phyloP scores from a whole-genome alignment of 2,797 vertebrate species.

The Rhinella marina region DNA sequence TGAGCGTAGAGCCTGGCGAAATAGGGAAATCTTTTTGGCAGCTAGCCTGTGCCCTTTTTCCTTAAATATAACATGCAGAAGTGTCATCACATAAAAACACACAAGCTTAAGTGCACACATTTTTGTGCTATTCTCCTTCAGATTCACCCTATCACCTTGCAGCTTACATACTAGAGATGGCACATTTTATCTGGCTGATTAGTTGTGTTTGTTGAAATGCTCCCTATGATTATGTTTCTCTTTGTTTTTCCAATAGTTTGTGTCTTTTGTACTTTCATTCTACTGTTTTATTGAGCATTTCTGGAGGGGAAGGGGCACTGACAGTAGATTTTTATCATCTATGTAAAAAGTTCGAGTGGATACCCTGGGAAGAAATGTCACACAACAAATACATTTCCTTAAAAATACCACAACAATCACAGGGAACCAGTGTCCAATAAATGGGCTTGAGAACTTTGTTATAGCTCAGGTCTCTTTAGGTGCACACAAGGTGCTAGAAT shows the following conservation, averaged over 20 bases:
- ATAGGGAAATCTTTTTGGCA: conserved; percentile 13
- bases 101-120: neutral
- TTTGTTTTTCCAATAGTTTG: neutral
- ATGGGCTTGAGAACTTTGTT: too few relatives aligned
- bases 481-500: too few relatives aligned
- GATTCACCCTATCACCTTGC: neutral
- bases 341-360: too few relatives aligned
- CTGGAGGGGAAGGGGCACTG: too few relatives aligned
- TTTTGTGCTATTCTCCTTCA: neutral
- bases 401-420: too few relatives aligned
- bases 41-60: neutral
- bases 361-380: too few relatives aligned
- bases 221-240: neutral
- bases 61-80: neutral
- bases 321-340: too few relatives aligned
- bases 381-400: too few relatives aligned
- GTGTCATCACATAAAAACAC: neutral
- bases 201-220: neutral
- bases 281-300: too few relatives aligned
- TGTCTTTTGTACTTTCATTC: neutral
- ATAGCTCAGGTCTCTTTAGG: too few relatives aligned
- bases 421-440: too few relatives aligned
- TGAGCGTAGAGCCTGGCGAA: neutral
- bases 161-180: neutral
- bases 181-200: neutral